Evolutionary conservation across 2,888 invertebrate species (phyloP).

Genomic region (Hypolimnas misippus): DNA sequence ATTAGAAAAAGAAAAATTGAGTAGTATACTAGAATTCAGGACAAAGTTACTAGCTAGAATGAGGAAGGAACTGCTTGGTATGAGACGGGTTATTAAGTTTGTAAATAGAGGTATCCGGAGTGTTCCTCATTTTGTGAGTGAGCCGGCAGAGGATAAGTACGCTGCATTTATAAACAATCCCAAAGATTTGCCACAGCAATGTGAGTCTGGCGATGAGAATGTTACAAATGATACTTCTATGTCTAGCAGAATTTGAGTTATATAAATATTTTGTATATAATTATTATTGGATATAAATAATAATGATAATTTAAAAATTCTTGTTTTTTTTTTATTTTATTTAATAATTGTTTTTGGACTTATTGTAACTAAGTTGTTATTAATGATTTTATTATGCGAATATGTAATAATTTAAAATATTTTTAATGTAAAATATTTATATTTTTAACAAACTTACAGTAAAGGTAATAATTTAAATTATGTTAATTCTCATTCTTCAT

Average conservation of each 20-base stretch:
- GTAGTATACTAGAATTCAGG: conserved; percentile 60
- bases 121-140: conserved; percentile 47
- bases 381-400: too few species aligned
- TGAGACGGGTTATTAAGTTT: conserved; percentile 62
- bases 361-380: too few species aligned
- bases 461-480: too few species aligned
- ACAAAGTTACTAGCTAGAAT: conserved; percentile 58
- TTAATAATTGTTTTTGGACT: too few species aligned
- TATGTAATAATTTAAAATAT: too few species aligned
- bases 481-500: too few species aligned
- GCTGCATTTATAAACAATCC: conserved; percentile 61
- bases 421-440: too few species aligned
- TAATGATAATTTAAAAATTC: not conserved
- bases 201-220: conserved; percentile 1
- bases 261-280: not conserved
- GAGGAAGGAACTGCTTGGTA: conserved; percentile 59
- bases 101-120: conserved; percentile 58
- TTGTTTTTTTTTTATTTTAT: too few species aligned
- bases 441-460: too few species aligned
- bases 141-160: conserved; percentile 55
- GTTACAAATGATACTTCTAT: conserved; percentile 55
- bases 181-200: conserved; percentile 41
- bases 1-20: conserved; percentile 71
- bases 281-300: not conserved
- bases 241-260: conserved; percentile 50